Evolutionary conservation across 2,888 invertebrate genomes (phyloP).

Genomic region (Epistrophella euchroma): DNA sequence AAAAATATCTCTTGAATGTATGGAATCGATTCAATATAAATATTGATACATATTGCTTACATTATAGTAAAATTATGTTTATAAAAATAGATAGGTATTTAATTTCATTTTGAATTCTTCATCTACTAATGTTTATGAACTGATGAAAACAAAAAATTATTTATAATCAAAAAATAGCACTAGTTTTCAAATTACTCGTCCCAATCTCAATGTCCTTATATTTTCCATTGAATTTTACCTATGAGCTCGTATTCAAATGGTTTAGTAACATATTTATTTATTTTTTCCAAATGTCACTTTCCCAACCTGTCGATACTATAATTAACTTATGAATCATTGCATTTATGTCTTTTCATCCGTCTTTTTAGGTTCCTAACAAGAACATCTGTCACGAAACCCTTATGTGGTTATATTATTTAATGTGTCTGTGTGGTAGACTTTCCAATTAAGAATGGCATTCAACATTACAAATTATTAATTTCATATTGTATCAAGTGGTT

Average conservation of each 20-base stretch:
- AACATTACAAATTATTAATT: background rate
- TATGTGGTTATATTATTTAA: background rate
- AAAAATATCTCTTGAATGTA: too few relatives aligned
- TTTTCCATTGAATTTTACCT: background rate
- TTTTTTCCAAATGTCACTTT: background rate
- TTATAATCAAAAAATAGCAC: too few relatives aligned
- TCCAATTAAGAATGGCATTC: background rate
- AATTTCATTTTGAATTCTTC: too few relatives aligned
- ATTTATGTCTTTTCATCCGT: background rate
- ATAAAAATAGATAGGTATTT: too few relatives aligned
- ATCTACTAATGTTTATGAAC: too few relatives aligned
- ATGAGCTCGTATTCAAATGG: background rate
- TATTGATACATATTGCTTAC: too few relatives aligned
- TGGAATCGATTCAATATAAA: too few relatives aligned
- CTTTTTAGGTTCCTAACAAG: background rate
- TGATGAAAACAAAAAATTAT: too few relatives aligned
- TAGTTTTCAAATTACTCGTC: too few relatives aligned
- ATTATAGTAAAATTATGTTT: too few relatives aligned
- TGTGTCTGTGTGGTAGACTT: background rate
- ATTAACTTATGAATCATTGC: background rate
- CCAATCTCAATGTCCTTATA: background rate
- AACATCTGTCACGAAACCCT: conserved; percentile 23
- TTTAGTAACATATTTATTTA: background rate
- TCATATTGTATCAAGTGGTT: conserved; percentile 20
- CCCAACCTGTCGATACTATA: conserved; percentile 3